Conservation (phyloP, 2,113 vertebrate species). For the Hydropotes inermis region DNA sequence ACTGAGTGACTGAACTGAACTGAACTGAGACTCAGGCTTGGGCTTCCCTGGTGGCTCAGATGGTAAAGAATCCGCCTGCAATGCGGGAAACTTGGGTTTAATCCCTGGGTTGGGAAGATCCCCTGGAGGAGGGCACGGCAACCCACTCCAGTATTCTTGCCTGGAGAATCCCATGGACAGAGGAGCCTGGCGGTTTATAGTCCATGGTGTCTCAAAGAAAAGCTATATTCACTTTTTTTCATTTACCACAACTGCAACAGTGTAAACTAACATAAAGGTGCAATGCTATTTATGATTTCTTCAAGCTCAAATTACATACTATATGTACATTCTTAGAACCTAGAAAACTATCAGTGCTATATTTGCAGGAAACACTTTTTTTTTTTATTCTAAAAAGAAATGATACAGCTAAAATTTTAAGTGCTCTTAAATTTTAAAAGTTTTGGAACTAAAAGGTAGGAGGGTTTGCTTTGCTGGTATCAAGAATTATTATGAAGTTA, state of each 20-base stretch:
- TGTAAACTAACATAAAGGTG: not conserved
- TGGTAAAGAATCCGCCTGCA: not conserved
- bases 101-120: not conserved
- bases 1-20: too few species aligned
- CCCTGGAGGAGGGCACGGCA: not conserved
- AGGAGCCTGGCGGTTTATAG: not conserved
- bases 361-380: not conserved
- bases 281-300: not conserved
- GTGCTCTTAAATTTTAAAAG: not conserved
- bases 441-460: not conserved
- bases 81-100: not conserved
- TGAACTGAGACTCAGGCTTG: not conserved
- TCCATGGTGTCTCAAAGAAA: not conserved
- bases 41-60: not conserved
- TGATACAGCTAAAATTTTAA: not conserved
- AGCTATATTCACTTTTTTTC: not conserved
- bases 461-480: not conserved
- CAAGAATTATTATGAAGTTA: not conserved
- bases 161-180: not conserved
- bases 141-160: not conserved
- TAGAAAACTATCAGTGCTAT: not conserved
- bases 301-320: not conserved
- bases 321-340: not conserved
- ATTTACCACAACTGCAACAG: not conserved
- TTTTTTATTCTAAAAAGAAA: not conserved